Base-by-base conservation (phyloP, 2,113 vertebrate species). In the Brienomyrus longianalis region DNA sequence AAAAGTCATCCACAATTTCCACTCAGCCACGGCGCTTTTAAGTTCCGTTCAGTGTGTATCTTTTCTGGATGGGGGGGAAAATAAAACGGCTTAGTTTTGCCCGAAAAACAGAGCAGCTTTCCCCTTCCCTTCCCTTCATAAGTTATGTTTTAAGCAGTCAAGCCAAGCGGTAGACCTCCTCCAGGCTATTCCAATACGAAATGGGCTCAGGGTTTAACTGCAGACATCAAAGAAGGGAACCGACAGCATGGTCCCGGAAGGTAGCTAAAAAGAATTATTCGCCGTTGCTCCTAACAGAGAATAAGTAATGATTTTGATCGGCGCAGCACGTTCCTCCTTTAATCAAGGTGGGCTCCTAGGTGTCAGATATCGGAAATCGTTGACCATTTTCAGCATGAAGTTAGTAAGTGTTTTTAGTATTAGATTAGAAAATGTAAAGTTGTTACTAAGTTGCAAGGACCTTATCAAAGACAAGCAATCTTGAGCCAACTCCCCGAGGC, bases 401-500 rank as follows among this genome's bases (percentile, higher is more conserved):
- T 56, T 45, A 6, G 35, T 48, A 35, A 43, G 39, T 1, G 13
- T 62, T 83, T 89, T 84, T 89, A 56, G 56, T n/a, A 89, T 59
- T 13, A 47, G 15, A 27, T 84, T 85, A 62, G 54, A 52, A 62
- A 56, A 84, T 89, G 19, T 84, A 91, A 95, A 94, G 95, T 94
- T 95, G 92, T 80, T 96, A 97, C 95, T 88, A 93, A 96, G 94
- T 94, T 94, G 94, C 94, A 95, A 98, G 97, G 97, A 99, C 98
- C 98, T 98, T 97, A 99, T 99, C 98, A 99, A 98, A 98, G 98
- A 94, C 95, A 92, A 95, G 95, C 96, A 93, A 96, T 97, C 97
- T 97, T 95, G 96, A 95, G 97, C 97, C 97, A 96, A 96, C 96
- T 97, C 97, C 97, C 96, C 92, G 95, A 94, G 96, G 97, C 96